Evolutionary conservation across 1,140 invertebrate species (phyloP).

Genomic region (Atta texana): DNA sequence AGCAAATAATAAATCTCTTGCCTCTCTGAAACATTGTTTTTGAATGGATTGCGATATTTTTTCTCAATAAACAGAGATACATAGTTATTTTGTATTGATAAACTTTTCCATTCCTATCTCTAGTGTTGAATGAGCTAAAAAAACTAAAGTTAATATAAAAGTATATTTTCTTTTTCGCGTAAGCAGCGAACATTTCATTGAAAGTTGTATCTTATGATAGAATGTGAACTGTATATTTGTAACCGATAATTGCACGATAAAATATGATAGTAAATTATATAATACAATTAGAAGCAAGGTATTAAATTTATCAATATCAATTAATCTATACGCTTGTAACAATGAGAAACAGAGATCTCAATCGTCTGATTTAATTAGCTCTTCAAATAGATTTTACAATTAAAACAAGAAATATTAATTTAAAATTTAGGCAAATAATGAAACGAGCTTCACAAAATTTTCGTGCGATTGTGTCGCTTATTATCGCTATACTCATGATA

Average conservation of each 20-base stretch:
- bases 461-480: background rate
- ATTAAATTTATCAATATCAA: background rate
- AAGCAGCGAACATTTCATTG: slow-evolving; percentile 6
- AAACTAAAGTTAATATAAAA: background rate
- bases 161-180: slow-evolving; percentile 18
- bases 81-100: slow-evolving; percentile 36
- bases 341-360: background rate
- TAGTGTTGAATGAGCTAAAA: background rate
- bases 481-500: background rate
- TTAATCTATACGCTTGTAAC: slow-evolving; percentile 7
- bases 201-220: background rate
- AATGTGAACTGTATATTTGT: background rate
- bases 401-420: background rate
- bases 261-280: slow-evolving; percentile 17
- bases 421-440: background rate
- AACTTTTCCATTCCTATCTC: slow-evolving; percentile 36
- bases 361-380: background rate
- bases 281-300: background rate
- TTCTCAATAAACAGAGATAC: background rate
- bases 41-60: slow-evolving; percentile 15
- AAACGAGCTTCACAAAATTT: slow-evolving; percentile 2
- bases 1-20: background rate
- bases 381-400: slow-evolving; percentile 7
- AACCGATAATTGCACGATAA: background rate
- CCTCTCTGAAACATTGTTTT: slow-evolving; percentile 5